These are phyloP conservation scores for Sycon ciliatum DNA, from an alignment of 37 sponge, comb jelly and placozoan genomes.

Conservation along the genomic window DNA sequence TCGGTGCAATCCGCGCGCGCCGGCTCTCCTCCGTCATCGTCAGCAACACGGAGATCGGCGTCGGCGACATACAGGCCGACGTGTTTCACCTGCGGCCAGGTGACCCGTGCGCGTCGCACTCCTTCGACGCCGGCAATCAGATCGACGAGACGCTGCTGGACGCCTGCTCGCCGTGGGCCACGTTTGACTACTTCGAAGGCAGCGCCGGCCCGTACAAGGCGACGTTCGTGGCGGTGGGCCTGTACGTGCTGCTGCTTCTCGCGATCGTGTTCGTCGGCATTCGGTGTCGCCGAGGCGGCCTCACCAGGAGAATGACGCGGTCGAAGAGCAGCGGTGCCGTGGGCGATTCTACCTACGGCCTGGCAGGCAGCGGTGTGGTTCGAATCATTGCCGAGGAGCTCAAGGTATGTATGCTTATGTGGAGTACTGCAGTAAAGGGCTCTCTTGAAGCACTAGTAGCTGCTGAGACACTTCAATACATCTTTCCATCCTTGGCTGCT, in stretches of 20 bases:
- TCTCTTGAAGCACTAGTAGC: no score
- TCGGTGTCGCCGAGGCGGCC: no score
- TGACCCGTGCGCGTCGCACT: background rate
- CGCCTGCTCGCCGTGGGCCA: conserved; percentile 35
- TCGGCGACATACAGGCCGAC: background rate
- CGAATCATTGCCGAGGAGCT: no score
- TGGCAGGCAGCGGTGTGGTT: no score
- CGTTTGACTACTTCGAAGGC: conserved; percentile 50
- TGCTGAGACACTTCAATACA: no score
- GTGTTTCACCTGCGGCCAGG: background rate
- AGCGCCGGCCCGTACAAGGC: background rate
- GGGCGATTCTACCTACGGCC: no score
- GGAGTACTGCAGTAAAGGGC: no score
- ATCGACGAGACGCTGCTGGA: background rate
- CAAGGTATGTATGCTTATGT: no score
- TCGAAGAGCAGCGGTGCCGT: no score
- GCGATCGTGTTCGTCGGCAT: background rate
- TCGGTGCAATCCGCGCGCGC: conserved; percentile 35
- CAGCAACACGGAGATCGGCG: background rate
- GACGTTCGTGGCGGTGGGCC: background rate
- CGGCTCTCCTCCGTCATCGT: no score
- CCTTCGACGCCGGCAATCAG: background rate
- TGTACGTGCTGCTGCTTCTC: background rate
- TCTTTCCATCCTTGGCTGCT: no score
- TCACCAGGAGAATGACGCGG: no score